These are phyloP conservation scores for Aurelia aurita DNA, from an alignment of 30 jellyfish, hydroid and myxozoan genomes.

Conservation along the genomic window DNA sequence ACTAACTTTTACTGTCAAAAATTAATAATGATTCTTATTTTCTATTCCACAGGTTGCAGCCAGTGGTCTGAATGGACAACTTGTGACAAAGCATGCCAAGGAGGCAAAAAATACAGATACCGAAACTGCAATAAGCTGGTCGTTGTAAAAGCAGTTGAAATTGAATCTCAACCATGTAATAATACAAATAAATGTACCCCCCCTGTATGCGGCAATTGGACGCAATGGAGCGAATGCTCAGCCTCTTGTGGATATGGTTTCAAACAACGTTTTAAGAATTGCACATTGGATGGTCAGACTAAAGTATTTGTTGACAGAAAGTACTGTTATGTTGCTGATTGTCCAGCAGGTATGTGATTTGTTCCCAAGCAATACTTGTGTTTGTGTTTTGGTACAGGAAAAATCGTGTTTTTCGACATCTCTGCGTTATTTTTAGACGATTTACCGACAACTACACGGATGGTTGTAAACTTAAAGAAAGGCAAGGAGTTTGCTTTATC, in stretches of 20 bases:
- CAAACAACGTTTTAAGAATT: conserved; percentile 78
- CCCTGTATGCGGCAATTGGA: conserved; percentile 83
- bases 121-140: conserved; percentile 67
- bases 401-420: too few relatives aligned
- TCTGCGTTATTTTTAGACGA: too few relatives aligned
- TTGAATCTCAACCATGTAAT: conserved; percentile 67
- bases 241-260: conserved; percentile 90
- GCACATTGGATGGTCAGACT: conserved; percentile 46
- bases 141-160: conserved; percentile 39
- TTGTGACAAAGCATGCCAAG: conserved; percentile 77
- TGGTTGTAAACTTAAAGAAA: too few relatives aligned
- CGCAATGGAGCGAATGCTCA: conserved; percentile 93
- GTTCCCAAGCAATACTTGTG: too few relatives aligned
- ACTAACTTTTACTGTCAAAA: too few relatives aligned
- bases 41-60: conserved; percentile 41
- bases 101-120: conserved; percentile 67
- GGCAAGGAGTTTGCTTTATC: too few relatives aligned
- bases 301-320: conserved; percentile 63
- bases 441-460: too few relatives aligned
- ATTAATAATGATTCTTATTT: too few relatives aligned
- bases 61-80: conserved; percentile 84
- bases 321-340: conserved; percentile 68
- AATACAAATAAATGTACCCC: neutral
- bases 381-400: too few relatives aligned
- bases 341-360: conserved; percentile 73